Percentiles rank a stretch among this genome's conserved stretches.
phyloP scores from a whole-genome alignment of 1,140 invertebrate genomes.

The Cheumatopsyche charites region DNA sequence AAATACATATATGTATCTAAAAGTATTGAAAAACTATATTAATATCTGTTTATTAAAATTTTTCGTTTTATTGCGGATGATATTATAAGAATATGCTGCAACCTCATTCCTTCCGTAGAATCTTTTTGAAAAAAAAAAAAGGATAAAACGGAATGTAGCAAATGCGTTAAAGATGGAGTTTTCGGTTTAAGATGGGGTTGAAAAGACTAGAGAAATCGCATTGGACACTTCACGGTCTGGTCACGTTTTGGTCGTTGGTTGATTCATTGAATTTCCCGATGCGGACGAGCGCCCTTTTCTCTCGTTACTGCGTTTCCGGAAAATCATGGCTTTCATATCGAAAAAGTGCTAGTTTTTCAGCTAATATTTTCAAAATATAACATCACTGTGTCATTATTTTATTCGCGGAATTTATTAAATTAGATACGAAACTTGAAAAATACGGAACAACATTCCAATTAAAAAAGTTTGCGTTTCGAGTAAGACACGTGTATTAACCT shows the following conservation, averaged over 20 bases:
- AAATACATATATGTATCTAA: background rate
- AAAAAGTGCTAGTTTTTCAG: too few species aligned
- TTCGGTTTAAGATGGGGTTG: background rate
- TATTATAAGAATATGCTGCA: conserved; percentile 26
- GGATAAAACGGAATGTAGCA: too few species aligned
- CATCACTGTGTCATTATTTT: too few species aligned
- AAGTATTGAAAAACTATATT: background rate
- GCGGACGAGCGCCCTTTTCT: background rate
- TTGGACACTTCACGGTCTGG: background rate
- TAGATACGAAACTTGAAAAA: too few species aligned
- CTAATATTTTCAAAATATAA: too few species aligned
- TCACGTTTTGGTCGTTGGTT: conserved; percentile 11
- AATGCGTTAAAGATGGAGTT: background rate
- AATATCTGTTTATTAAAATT: too few species aligned
- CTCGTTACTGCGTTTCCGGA: too few species aligned
- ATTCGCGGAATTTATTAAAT: too few species aligned
- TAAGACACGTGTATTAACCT: background rate
- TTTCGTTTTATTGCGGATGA: too few species aligned
- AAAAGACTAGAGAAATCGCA: too few species aligned
- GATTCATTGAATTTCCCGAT: conserved; percentile 18
- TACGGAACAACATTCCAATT: too few species aligned
- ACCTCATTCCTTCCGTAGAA: conserved; percentile 13
- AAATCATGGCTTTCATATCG: too few species aligned
- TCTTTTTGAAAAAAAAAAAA: background rate
- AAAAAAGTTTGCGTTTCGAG: background rate